Percentiles rank a stretch among this genome's conserved stretches.
Evolutionary conservation across 1,140 invertebrate genomes (phyloP).

Genomic region (Chymomyza costata): DNA sequence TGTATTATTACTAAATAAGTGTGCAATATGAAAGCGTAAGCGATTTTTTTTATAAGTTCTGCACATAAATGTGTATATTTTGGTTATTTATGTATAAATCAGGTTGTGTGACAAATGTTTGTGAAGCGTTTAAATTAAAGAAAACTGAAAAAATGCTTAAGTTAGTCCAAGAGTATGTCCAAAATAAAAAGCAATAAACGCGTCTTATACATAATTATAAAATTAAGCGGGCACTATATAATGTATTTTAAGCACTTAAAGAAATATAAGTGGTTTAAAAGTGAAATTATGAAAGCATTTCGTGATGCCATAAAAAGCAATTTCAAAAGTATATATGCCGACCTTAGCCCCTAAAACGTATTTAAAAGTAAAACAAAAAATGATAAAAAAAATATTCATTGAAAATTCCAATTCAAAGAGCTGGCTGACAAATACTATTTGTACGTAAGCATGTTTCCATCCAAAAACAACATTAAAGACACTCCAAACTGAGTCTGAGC

Average conservation of each 20-base stretch:
- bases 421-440: slow-evolving; percentile 42
- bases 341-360: background rate
- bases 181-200: slow-evolving; percentile 60
- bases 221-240: slow-evolving; percentile 49
- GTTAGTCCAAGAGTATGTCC: slow-evolving; percentile 37
- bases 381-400: slow-evolving; percentile 14
- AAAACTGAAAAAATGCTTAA: slow-evolving; percentile 26
- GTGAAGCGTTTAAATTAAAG: slow-evolving; percentile 45
- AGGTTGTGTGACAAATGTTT: slow-evolving; percentile 64
- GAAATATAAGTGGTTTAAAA: slow-evolving; percentile 15
- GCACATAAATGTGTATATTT: slow-evolving; percentile 11
- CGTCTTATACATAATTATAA: slow-evolving; percentile 62
- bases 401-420: slow-evolving; percentile 9
- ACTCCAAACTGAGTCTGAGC: slow-evolving; percentile 71
- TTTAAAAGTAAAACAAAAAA: slow-evolving; percentile 1
- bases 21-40: slow-evolving; percentile 43
- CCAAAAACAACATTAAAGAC: slow-evolving; percentile 65
- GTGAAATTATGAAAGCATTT: slow-evolving; percentile 1
- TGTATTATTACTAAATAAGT: slow-evolving; percentile 8
- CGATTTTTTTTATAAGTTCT: too few species aligned
- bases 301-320: background rate
- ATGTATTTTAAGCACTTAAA: slow-evolving; percentile 18
- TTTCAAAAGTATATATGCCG: background rate
- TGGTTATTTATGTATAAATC: slow-evolving; percentile 14
- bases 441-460: slow-evolving; percentile 71